phyloP scores from a whole-genome alignment of 2,888 invertebrate genomes.

The Strigamia maritima region DNA sequence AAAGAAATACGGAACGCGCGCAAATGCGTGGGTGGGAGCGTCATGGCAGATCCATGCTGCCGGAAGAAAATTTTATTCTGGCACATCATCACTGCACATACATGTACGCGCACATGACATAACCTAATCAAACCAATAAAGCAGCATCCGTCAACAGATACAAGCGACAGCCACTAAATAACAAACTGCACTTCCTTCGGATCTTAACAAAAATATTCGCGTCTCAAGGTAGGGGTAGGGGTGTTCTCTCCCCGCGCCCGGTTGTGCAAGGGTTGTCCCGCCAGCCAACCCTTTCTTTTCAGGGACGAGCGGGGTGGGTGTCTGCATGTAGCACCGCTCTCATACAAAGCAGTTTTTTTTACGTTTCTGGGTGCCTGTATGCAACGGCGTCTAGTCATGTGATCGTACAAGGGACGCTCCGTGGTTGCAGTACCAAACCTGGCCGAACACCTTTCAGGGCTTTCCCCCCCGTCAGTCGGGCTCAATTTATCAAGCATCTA shows the following conservation, averaged over 20 bases:
- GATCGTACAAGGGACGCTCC: slow-evolving; percentile 29
- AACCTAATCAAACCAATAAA: neutral
- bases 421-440: slow-evolving; percentile 7
- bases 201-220: neutral
- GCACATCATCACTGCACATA: slow-evolving; percentile 10
- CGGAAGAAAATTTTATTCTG: slow-evolving; percentile 28
- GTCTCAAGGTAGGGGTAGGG: neutral
- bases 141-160: neutral
- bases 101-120: slow-evolving; percentile 7
- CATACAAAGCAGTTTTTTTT: slow-evolving; percentile 36
- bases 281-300: slow-evolving; percentile 33
- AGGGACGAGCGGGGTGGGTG: slow-evolving; percentile 28
- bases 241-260: slow-evolving; percentile 2
- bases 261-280: slow-evolving; percentile 26
- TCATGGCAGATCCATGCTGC: slow-evolving; percentile 22
- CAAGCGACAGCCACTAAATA: neutral
- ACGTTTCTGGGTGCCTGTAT: slow-evolving; percentile 16
- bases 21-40: slow-evolving; percentile 11
- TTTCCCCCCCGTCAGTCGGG: slow-evolving; percentile 15
- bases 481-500: slow-evolving; percentile 36
- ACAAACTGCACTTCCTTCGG: neutral
- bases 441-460: slow-evolving; percentile 2
- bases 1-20: slow-evolving; percentile 15
- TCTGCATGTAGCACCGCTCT: slow-evolving; percentile 25
- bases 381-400: slow-evolving; percentile 35